Base-by-base conservation (phyloP, 2,797 vertebrate species). In the Sebastes kiyomatsui region DNA sequence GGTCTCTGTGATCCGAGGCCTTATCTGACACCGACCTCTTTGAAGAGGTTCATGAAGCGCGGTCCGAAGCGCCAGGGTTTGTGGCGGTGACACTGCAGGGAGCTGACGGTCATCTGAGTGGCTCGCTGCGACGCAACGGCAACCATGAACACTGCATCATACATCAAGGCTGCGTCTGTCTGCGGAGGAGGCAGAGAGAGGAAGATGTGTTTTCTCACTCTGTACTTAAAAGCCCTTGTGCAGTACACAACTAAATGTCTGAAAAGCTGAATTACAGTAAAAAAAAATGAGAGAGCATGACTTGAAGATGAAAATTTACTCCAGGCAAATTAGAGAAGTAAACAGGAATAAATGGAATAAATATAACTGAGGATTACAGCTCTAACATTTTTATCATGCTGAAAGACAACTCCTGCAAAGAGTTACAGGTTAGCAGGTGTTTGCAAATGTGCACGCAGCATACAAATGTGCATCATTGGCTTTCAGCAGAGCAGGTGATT, bases 51-150 rank as follows among this genome's bases (percentile, higher is more conserved):
- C 97, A 99, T 99, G 90, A 98, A 99, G 70, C 98, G 94, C 0
- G 97, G 97, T 77, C 98, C 98, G 22, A 99, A 99, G 80, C 97
- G 97, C 98, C 98, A 99, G 0, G 98, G 98, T 82, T 99, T 99
- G 93, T 99, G 98, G 32, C 98, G 96, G 93, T 99, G 98, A 92
- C 98, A 99, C 93, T 99, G 98, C 54, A 99, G 94, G 85, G 98
- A 99, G 95, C 98, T 98, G 90, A 99, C 97, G 0, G 98, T 96
- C 96, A 99, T 96, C 95, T 99, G 98, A n/a, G 96, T 94, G 72
- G 97, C 97, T 7, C 97, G 96, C 91, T 99, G 98, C 1, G 97
- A 97, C 0, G 97, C 98, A 10, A 98, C 93, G 1, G 98, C 97
- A 23, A 99, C 97, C 97, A 98, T 96, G 90, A 97, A 97, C 79